Evolutionary conservation across 2,113 vertebrate species (phyloP).

Genomic region (Hemiscyllium ocellatum): DNA sequence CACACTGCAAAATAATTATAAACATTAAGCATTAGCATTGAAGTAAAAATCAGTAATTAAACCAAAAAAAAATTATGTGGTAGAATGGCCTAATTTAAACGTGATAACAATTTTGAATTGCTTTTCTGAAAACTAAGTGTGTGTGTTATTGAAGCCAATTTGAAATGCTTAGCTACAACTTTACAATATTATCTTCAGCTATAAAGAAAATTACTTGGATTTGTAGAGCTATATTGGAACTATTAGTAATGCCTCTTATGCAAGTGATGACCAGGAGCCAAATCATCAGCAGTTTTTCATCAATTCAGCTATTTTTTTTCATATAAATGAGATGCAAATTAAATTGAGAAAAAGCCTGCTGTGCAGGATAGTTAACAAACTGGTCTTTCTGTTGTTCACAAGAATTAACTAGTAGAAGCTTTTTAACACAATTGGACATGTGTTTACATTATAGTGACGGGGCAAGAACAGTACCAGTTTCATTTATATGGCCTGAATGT

Average conservation of each 20-base stretch:
- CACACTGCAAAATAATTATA: slow-evolving; percentile 1
- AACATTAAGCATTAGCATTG: slow-evolving; percentile 1
- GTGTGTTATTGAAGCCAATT: not conserved
- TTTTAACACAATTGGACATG: not conserved
- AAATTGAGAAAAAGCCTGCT: not conserved
- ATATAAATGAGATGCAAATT: not conserved
- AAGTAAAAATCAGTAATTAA: not conserved
- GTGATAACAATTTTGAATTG: slow-evolving; percentile 13
- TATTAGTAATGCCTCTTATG: not conserved
- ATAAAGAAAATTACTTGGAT: slow-evolving; percentile 6
- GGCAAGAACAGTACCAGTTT: not conserved
- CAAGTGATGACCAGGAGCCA: not conserved
- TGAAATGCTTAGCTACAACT: not conserved
- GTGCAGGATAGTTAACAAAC: not conserved
- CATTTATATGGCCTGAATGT: not conserved
- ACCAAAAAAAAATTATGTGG: not conserved
- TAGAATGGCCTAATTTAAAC: not conserved
- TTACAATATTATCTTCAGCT: not conserved
- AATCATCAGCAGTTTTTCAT: slow-evolving; percentile 12
- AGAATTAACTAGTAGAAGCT: not conserved
- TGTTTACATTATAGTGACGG: no score
- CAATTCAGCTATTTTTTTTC: not conserved
- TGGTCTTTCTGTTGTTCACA: not conserved
- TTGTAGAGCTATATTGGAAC: not conserved
- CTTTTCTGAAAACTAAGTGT: not conserved